phyloP scores from a whole-genome alignment of 1,140 invertebrate genomes.

The Orchestia grillus region DNA sequence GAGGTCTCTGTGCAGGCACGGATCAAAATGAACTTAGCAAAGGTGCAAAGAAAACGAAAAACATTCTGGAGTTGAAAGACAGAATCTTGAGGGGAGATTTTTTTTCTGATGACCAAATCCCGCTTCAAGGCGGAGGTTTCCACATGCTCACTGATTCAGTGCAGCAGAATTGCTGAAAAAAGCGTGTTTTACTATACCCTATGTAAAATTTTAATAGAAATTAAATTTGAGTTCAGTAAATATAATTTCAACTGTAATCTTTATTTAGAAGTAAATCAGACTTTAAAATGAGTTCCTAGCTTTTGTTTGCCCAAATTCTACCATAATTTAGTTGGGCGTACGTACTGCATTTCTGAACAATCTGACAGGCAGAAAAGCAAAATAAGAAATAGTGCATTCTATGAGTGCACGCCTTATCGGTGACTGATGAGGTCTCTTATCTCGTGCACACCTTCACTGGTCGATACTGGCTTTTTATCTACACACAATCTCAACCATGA shows the following conservation, averaged over 20 bases:
- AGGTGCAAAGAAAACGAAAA: background rate
- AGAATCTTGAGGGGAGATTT: background rate
- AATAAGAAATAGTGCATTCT: background rate
- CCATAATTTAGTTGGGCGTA: background rate
- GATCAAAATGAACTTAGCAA: background rate
- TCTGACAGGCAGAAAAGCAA: background rate
- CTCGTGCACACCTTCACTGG: constrained; percentile 36
- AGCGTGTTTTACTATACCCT: background rate
- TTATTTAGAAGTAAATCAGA: background rate
- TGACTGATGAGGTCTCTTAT: background rate
- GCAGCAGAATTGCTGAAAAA: background rate
- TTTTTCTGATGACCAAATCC: background rate
- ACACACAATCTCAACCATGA: background rate
- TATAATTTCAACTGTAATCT: background rate
- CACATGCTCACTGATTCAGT: background rate
- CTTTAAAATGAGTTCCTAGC: background rate
- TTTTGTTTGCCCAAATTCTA: background rate
- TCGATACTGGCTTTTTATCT: background rate
- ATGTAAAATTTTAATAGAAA: background rate
- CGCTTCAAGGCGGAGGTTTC: background rate
- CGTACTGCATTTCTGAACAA: background rate
- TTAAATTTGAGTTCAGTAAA: background rate
- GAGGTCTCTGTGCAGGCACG: background rate
- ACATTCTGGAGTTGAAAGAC: background rate
- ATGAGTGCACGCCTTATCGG: background rate